A percentile compares a stretch with the other conserved stretches of the same genome.
Evolutionary conservation across 2,888 invertebrate species (phyloP).

Genomic region (Muscina levida): DNA sequence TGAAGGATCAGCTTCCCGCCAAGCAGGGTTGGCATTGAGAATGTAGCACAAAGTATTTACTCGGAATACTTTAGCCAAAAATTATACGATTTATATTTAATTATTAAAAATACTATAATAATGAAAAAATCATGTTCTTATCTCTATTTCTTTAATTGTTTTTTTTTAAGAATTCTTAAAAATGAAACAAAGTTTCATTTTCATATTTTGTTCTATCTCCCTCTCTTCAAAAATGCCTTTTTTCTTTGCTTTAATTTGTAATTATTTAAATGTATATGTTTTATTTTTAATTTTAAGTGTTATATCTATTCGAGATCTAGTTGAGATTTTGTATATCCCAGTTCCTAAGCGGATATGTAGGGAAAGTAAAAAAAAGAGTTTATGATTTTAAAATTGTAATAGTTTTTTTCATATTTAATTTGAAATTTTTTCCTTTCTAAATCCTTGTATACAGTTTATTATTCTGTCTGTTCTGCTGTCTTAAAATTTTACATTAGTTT

Average conservation of each 20-base stretch:
- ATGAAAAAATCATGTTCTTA: conserved; percentile 19
- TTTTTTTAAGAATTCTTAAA: conserved; percentile 16
- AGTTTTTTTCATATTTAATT: too few relatives aligned
- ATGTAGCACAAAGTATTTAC: conserved; percentile 49
- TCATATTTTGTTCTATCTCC: conserved; percentile 32
- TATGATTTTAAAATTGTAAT: too few relatives aligned
- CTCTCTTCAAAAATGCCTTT: conserved; percentile 42
- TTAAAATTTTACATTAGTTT: neutral
- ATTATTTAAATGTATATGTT: conserved; percentile 17
- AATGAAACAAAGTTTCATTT: conserved; percentile 49
- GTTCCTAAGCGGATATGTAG: too few relatives aligned
- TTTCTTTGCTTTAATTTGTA: conserved; percentile 29
- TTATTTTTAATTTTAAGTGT: conserved; percentile 44
- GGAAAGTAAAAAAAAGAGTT: too few relatives aligned
- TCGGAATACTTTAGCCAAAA: conserved; percentile 57
- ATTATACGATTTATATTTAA: conserved; percentile 18
- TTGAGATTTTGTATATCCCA: conserved; percentile 16
- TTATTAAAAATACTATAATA: conserved; percentile 43
- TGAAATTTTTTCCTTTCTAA: too few relatives aligned
- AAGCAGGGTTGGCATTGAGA: neutral
- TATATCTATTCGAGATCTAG: conserved; percentile 6
- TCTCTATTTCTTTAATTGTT: conserved; percentile 10
- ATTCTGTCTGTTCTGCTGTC: neutral
- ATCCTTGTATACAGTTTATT: too few relatives aligned
- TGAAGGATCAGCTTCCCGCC: too few relatives aligned